Evolutionary conservation across 2,888 invertebrate genomes (phyloP), one percentile per base, ranked within the genome.

Genomic region (Pristionchus japonicus): DNA sequence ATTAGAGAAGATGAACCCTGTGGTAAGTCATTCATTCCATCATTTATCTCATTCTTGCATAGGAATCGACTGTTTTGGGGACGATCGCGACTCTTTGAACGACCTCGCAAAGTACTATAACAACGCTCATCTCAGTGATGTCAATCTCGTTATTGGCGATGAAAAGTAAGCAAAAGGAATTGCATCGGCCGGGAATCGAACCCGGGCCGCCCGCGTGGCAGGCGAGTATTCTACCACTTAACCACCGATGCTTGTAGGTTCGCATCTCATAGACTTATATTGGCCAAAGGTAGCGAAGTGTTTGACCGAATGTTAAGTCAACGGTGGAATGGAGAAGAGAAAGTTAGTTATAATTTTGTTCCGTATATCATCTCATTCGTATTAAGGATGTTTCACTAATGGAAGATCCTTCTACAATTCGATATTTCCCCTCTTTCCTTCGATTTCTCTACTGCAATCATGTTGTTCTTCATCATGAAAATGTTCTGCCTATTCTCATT

Each of bases 241-340:
- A 93, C 88, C 80, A 87, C 74, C 64, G 84, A 84, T 57, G 67
- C 57, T 80, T 87, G 92, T 82, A 94, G 93, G 43, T 95, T 93
- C 89, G 94, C 94, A 82, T 95, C 95, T 0, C 95, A 95, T 91
- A 95, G 95, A 88, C 92, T 95, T 86, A 93, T 95, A 34, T 93
- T 95, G 86, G 95, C 95, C 17, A 93, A 94, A 67, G 92, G 94
- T 74, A 95, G 95, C 90, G 95, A 95, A 91, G 95, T 95, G 23
- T 95, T 95, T 92, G 95, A 95, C 90, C 93, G 95, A 27, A 95
- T 95, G 95, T 93, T 95, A 57, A 95, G 94, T 88, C 92, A 94
- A 37, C 93, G 94, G 70, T 95, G 95, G 95, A 92, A 92, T 90
- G 93, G 88, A 52, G 92, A 92, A 61, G 31, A 31, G 82, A 90